Evolutionary conservation across 2,888 invertebrate species (phyloP).

Genomic region (Agriopis marginaria): DNA sequence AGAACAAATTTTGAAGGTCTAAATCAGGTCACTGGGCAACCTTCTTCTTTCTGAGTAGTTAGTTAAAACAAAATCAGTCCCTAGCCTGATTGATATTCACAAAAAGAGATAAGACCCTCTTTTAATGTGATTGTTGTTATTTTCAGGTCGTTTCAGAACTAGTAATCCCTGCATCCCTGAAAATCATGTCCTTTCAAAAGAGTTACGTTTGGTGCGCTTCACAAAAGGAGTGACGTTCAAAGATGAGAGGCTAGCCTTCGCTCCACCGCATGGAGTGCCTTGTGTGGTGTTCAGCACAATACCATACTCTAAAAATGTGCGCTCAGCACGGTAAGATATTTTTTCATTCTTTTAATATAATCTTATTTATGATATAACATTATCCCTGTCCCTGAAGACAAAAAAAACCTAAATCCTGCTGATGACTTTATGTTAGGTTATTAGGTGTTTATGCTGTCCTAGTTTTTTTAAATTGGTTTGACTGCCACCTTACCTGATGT

Average conservation of each 20-base stretch:
- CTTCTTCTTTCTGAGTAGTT: not conserved
- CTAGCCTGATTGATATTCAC: no score
- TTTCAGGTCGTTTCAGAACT: constrained; percentile 81
- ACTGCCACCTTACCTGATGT: no score
- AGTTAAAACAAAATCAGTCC: no score
- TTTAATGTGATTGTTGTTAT: not conserved
- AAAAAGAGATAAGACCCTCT: no score
- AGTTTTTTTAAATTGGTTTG: no score
- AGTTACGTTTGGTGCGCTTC: constrained; percentile 87
- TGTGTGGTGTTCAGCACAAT: constrained; percentile 95
- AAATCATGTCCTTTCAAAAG: constrained; percentile 83
- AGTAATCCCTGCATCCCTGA: constrained; percentile 85
- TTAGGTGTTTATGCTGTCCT: no score
- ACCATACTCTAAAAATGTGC: constrained; percentile 91
- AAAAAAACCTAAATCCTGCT: no score
- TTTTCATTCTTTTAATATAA: not conserved
- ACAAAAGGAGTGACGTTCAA: constrained; percentile 89
- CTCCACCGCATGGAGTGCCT: constrained; percentile 92
- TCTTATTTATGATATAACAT: no score
- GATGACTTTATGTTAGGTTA: no score
- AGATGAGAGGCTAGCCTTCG: constrained; percentile 93
- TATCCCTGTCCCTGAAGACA: no score
- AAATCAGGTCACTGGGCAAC: no score
- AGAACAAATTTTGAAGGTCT: no score
- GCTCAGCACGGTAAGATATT: constrained; percentile 86